Percentiles rank a stretch among this genome's conserved stretches.
These are phyloP conservation scores for Euwallacea similis DNA, from an alignment of 1,140 invertebrate species.

Conservation along the genomic window DNA sequence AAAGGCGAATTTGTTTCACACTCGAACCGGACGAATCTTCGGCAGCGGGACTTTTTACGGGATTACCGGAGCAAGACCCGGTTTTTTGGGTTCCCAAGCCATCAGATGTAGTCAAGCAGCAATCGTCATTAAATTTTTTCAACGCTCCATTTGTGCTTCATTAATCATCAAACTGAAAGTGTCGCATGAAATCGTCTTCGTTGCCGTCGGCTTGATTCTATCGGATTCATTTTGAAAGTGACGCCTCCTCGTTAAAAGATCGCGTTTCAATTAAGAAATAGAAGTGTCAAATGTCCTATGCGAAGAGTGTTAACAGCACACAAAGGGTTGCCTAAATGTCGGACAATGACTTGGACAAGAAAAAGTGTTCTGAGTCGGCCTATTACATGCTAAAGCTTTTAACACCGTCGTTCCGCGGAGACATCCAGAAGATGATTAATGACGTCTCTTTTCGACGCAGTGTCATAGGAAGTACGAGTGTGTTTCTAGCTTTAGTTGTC, in stretches of 20 bases:
- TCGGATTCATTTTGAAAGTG: not conserved
- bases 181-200: conserved; percentile 2
- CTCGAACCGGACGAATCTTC: no score
- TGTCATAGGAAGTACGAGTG: not conserved
- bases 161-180: conserved; percentile 1
- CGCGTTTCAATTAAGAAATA: conserved; percentile 4
- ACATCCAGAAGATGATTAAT: conserved; percentile 3
- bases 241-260: conserved; percentile 6
- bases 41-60: no score
- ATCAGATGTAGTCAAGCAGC: conserved; percentile 2
- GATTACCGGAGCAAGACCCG: no score
- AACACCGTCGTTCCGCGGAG: not conserved
- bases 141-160: not conserved
- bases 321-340: conserved; percentile 3
- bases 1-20: no score
- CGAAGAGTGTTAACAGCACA: not conserved
- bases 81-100: conserved; percentile 1
- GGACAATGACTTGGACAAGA: not conserved
- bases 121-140: conserved; percentile 7
- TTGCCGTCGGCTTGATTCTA: not conserved
- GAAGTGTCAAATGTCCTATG: not conserved
- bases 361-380: not conserved
- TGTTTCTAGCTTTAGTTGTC: not conserved
- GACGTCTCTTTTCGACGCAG: not conserved
- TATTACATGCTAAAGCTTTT: conserved; percentile 7